phyloP scores from a whole-genome alignment of 2,797 vertebrate species.

The Sebastes reedi region DNA sequence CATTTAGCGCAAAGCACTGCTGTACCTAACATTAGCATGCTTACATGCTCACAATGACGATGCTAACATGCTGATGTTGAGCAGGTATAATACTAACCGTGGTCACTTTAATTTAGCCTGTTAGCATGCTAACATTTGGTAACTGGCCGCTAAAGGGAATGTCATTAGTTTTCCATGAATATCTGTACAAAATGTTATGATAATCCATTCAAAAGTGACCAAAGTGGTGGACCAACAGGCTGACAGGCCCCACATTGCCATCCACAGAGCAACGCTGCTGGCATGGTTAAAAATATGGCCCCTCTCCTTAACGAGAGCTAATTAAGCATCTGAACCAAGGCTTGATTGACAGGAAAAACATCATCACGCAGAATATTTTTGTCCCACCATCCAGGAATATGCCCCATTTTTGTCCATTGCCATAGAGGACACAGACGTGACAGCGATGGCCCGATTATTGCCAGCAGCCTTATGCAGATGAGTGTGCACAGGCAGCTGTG shows the following conservation, averaged over 20 bases:
- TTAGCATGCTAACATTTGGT: background rate
- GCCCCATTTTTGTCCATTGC: background rate
- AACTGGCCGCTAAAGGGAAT: background rate
- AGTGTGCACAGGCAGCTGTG: constrained; percentile 67
- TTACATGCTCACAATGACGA: background rate
- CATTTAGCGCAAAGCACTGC: background rate
- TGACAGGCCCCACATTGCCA: background rate
- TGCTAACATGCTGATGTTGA: background rate
- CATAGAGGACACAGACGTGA: constrained; percentile 37
- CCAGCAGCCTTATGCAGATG: constrained; percentile 59
- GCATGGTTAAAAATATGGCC: background rate
- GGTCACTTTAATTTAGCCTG: background rate
- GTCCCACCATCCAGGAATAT: constrained; percentile 22
- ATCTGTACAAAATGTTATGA: background rate
- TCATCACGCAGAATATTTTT: constrained; percentile 38
- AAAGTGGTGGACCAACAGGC: background rate
- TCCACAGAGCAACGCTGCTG: background rate
- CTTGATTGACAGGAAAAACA: constrained; percentile 60
- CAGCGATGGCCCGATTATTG: background rate
- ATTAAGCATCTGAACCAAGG: constrained; percentile 64
- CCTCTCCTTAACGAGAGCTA: constrained; percentile 41
- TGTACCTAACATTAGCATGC: background rate
- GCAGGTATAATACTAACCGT: background rate
- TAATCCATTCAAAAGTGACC: background rate
- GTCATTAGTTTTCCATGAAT: background rate